Evolutionary conservation across 2,113 vertebrate species (phyloP), one percentile per base, ranked within the genome.

Genomic region (Pseudonaja textilis): DNA sequence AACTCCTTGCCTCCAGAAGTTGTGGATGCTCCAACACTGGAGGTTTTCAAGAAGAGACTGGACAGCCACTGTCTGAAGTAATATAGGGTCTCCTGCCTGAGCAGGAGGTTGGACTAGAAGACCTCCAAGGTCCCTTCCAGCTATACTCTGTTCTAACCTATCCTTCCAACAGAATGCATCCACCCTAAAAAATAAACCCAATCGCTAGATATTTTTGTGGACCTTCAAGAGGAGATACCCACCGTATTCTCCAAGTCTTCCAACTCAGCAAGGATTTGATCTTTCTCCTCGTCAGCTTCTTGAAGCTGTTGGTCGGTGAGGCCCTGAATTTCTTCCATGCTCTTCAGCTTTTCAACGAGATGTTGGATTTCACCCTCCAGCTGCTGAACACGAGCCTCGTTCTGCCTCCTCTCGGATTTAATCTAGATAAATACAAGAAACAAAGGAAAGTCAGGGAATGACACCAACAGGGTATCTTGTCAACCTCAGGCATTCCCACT

Each of bases 261-360:
- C 81, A 99, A 97, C 69, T 98, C 97, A 34, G 95, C 94, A 34
- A 98, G 97, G 90, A 99, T 97, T 26, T 93, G 94, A 87, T 98
- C 98, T 87, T 98, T 98, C 88, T 98, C 98, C 25, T 98, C 97
- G 93, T 98, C 98, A 57, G 97, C 97, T 89, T 98, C 98, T 94
- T 98, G 98, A 14, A 98, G 98, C 89, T 98, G 98, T 85, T 98
- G 98, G 87, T 98, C 97, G 69, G 97, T 97, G 93, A 98, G 93
- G 85, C 97, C 96, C 93, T 98, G 98, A 91, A 98, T 97, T 93
- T 98, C 97, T 90, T 97, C 97, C 95, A 97, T 97, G 91, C 96
- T 97, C 94, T 98, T 97, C 52, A 99, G 95, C 96, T 98, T 98
- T 89, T 96, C 97, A 94, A 95, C 96, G 29, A 98, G 95, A 89